Evolutionary conservation across 1,140 invertebrate species (phyloP).

Genomic region (Zaprionus nigranus): DNA sequence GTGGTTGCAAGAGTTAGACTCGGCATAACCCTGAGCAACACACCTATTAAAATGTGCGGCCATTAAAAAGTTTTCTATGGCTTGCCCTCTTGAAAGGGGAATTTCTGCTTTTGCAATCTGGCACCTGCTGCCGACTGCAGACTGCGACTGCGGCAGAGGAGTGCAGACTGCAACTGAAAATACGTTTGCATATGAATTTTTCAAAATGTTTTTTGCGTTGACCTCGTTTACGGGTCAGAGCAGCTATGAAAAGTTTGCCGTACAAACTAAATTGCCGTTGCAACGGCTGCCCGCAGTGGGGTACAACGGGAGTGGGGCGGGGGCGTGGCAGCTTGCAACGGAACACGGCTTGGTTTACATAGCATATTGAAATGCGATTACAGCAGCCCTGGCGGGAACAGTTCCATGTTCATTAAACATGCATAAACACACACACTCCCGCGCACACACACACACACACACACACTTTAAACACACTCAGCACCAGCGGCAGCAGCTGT

Average conservation of each 20-base stretch:
- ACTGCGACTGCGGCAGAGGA: background rate
- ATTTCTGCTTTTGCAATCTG: slow-evolving; percentile 76
- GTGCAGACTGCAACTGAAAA: slow-evolving; percentile 70
- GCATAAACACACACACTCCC: slow-evolving; percentile 68
- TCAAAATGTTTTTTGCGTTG: slow-evolving; percentile 81
- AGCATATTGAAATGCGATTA: slow-evolving; percentile 82
- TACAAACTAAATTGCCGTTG: slow-evolving; percentile 79
- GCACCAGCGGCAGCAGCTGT: slow-evolving; percentile 22
- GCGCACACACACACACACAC: slow-evolving; percentile 19
- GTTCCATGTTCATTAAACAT: slow-evolving; percentile 79
- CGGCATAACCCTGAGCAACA: slow-evolving; percentile 39
- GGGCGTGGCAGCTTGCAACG: slow-evolving; percentile 27
- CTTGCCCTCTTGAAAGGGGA: slow-evolving; percentile 44
- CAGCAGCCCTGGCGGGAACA: slow-evolving; percentile 54
- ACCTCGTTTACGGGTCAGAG: slow-evolving; percentile 80
- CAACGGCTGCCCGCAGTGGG: slow-evolving; percentile 19
- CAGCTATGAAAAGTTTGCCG: slow-evolving; percentile 77
- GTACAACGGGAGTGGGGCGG: background rate
- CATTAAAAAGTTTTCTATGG: slow-evolving; percentile 77
- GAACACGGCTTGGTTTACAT: slow-evolving; percentile 52
- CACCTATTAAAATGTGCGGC: slow-evolving; percentile 73
- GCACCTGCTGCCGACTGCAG: slow-evolving; percentile 26
- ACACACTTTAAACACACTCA: slow-evolving; percentile 20
- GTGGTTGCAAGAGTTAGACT: slow-evolving; percentile 1
- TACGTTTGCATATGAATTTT: slow-evolving; percentile 83